Conservation (phyloP, 2,888 invertebrate species). For the Rotaria magnacalcarata region DNA sequence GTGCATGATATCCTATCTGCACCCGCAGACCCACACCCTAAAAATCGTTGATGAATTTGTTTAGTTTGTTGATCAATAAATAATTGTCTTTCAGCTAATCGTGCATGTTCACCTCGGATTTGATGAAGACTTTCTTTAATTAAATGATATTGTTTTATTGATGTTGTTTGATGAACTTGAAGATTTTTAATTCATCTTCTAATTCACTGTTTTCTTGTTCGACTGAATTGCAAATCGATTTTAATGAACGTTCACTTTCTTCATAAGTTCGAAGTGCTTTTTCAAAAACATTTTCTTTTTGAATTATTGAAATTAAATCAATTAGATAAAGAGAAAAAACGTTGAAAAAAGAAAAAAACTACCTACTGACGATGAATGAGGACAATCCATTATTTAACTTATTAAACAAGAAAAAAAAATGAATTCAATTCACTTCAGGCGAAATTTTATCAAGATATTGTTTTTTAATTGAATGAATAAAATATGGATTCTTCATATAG, state of each 20-base stretch:
- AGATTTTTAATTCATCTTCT: background rate
- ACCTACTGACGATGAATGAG: background rate
- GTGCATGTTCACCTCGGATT: background rate
- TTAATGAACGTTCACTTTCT: conserved; percentile 21
- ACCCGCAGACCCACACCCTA: too few species aligned
- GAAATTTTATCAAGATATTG: too few species aligned
- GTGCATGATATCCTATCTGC: too few species aligned
- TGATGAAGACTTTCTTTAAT: background rate
- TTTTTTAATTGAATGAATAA: too few species aligned
- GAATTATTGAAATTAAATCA: background rate
- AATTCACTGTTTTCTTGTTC: background rate
- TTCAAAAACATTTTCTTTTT: background rate
- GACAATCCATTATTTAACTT: background rate
- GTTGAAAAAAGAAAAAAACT: background rate
- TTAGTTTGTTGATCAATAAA: background rate
- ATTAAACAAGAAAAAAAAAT: too few species aligned
- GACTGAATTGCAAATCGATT: background rate
- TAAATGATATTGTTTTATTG: background rate
- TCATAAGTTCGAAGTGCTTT: conserved; percentile 2
- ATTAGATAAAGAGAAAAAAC: background rate
- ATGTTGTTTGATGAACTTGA: background rate
- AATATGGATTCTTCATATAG: too few species aligned
- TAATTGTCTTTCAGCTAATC: background rate
- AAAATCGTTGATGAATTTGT: background rate
- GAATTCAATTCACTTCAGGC: too few species aligned